phyloP scores from a whole-genome alignment of 2,113 vertebrate genomes.

The Columba janthina region DNA sequence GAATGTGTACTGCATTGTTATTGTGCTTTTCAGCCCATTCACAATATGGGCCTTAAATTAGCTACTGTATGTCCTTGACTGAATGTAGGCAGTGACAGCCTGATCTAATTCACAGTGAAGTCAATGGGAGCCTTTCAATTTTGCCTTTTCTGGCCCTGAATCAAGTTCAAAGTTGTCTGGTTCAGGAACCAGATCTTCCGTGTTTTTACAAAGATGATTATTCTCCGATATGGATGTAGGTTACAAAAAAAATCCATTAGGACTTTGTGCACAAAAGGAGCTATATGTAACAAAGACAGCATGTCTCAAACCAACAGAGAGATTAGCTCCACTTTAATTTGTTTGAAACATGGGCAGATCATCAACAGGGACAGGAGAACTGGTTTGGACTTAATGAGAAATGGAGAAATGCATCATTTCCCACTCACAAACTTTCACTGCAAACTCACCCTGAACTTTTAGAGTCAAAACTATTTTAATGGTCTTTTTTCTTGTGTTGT shows the following conservation, averaged over 20 bases:
- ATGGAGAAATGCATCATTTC: slow-evolving; percentile 6
- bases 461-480: background rate
- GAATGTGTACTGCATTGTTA: background rate
- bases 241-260: slow-evolving; percentile 52
- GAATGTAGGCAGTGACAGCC: background rate
- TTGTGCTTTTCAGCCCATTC: background rate
- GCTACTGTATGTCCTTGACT: background rate
- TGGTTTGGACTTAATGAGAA: slow-evolving; percentile 52
- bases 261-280: slow-evolving; percentile 33
- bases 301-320: slow-evolving; percentile 55
- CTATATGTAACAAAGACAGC: slow-evolving; percentile 43
- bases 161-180: slow-evolving; percentile 28
- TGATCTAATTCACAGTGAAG: background rate
- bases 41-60: slow-evolving; percentile 7
- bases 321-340: slow-evolving; percentile 54
- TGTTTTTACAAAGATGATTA: slow-evolving; percentile 4
- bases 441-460: background rate
- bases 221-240: slow-evolving; percentile 25
- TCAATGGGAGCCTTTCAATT: slow-evolving; percentile 24
- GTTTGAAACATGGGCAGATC: slow-evolving; percentile 58
- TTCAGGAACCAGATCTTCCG: slow-evolving; percentile 12
- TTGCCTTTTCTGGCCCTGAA: slow-evolving; percentile 1
- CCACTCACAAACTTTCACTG: background rate
- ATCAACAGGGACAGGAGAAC: slow-evolving; percentile 50
- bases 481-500: background rate